Evolutionary conservation across 2,113 vertebrate species (phyloP).

Genomic region (Pavo muticus): DNA sequence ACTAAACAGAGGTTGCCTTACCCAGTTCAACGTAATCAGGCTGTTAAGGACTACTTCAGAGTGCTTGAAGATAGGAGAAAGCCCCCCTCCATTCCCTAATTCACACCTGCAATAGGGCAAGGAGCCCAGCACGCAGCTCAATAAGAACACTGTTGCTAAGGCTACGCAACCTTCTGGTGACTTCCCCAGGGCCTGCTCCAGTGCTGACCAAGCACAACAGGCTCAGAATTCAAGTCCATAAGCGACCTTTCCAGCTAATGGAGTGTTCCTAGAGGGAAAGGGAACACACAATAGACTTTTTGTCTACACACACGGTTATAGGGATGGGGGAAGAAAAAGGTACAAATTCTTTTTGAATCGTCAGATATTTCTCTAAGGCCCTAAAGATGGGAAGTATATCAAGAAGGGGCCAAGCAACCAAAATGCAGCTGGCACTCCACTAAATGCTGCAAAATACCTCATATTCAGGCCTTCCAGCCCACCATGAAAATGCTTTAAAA

Average conservation of each 20-base stretch:
- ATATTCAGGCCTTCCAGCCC: not conserved
- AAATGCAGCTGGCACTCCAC: not conserved
- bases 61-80: rapidly evolving
- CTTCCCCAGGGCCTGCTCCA: not conserved
- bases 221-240: not conserved
- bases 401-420: not conserved
- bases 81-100: not conserved
- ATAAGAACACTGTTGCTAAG: rapidly evolving
- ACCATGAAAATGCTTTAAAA: not conserved
- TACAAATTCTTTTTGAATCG: not conserved
- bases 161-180: not conserved
- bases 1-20: not conserved
- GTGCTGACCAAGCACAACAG: not conserved
- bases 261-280: not conserved
- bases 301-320: rapidly evolving
- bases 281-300: rapidly evolving
- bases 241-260: not conserved
- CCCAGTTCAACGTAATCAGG: rapidly evolving
- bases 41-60: not conserved
- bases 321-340: not conserved
- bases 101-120: not conserved
- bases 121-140: not conserved
- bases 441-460: not conserved
- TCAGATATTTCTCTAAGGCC: not conserved
- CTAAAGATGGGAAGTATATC: not conserved